Evolutionary conservation across 2,888 invertebrate genomes (phyloP), one percentile per base, ranked within the genome.

Genomic region (Octonoba sinensis): DNA sequence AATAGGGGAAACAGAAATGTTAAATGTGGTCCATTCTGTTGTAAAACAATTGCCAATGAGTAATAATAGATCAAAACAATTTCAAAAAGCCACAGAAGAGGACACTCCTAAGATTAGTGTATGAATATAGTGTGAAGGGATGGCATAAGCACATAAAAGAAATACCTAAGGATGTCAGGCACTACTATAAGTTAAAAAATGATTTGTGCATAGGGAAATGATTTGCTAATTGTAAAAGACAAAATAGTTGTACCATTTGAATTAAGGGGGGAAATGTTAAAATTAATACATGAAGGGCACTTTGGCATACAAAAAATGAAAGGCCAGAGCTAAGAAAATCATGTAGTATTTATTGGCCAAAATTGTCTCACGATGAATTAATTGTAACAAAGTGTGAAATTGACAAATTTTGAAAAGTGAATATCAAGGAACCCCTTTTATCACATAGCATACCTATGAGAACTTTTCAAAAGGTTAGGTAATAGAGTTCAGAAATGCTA

Each of bases 21-120:
- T 74, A 57, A 74, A 57, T 60, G 27, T 69, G 20, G 44, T 56
- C 6, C 65, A 67, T 44, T 27, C 47, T 22, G 59, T 67, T 73
- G 3, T 12, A 46, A 64, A 74, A 49, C 18, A 64, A n/a, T 56
- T 65, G 24, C 75, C 75, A 1, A 57, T 75, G 59, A 59, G 64
- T 49, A 49, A 66, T 18, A 20, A 59, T 6, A 75, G 22, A 56
- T 20, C 20, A 22, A 27, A 0, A 2, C 11, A 65, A 16, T 75
- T 75, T 65, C 15, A 66, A 59, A 75, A 22, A n/a, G 57, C 20
- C 16, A 75, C 59, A 57, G 16, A 24, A 46, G 8, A 20, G 4
- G 51, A 75, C 1, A 0, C 18, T 57, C 11, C 51, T 75, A 15
- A 4, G 49, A 47, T 2, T 20, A 24, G 56, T 75, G 20, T 3